A percentile compares a stretch with the other conserved stretches of the same genome.
Conservation (phyloP, 2,113 vertebrate species). For the Myotis lucifugus region DNA sequence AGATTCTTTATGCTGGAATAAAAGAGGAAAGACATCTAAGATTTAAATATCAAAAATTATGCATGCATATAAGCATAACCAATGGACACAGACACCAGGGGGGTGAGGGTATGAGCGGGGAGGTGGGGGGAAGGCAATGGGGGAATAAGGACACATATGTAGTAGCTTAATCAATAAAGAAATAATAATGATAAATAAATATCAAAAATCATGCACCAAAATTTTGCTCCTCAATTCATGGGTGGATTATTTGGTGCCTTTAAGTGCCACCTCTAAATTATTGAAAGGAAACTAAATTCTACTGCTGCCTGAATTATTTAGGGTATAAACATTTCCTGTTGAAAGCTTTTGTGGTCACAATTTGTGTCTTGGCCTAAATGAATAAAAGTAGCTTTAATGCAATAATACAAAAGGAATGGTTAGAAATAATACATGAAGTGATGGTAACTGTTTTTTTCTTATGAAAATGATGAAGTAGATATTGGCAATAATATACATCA, state of each 20-base stretch:
- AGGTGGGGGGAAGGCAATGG: no score
- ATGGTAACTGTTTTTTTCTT: conserved; percentile 24
- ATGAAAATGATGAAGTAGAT: conserved; percentile 47
- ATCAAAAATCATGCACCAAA: conserved; percentile 45
- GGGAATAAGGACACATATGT: no score
- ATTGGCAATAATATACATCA: conserved; percentile 24
- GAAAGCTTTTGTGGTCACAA: conserved; percentile 76
- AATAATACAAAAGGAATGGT: conserved; percentile 63
- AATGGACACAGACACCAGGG: no score
- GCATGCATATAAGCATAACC: neutral
- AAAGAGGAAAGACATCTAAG: conserved; percentile 58
- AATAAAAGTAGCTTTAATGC: conserved; percentile 77
- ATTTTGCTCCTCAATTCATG: conserved; percentile 62
- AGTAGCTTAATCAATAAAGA: no score
- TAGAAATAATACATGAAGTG: conserved; percentile 59
- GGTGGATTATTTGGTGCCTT: conserved; percentile 58
- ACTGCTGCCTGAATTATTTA: conserved; percentile 83
- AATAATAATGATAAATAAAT: conserved; percentile 2
- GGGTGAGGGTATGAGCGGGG: no score
- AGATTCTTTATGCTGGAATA: conserved; percentile 50
- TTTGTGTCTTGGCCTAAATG: conserved; percentile 69
- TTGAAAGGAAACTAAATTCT: conserved; percentile 81
- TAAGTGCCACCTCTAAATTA: conserved; percentile 80
- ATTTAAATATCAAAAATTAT: conserved; percentile 63
- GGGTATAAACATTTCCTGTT: conserved; percentile 76